Evolutionary conservation across 1,140 invertebrate species (phyloP).

Genomic region (Eulimnadia texana): DNA sequence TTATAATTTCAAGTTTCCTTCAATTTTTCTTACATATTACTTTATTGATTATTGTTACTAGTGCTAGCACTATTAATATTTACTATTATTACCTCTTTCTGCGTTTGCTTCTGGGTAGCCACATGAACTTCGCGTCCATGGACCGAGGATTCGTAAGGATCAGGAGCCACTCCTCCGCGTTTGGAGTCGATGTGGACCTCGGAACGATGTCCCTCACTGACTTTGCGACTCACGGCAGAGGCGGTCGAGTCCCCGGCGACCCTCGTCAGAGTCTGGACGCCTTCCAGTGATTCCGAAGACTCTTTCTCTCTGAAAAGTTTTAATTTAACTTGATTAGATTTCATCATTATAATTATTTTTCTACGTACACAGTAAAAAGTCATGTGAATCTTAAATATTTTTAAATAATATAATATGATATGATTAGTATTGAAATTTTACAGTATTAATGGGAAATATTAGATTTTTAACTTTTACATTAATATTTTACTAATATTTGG

Average conservation of each 20-base stretch:
- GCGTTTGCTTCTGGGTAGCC: conserved; percentile 72
- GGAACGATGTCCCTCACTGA: conserved; percentile 16
- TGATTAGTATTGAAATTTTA: too few relatives aligned
- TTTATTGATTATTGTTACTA: too few relatives aligned
- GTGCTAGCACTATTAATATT: too few relatives aligned
- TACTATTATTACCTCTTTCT: conserved; percentile 58
- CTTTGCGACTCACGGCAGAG: conserved; percentile 15
- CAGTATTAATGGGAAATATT: too few relatives aligned
- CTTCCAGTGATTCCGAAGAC: background rate
- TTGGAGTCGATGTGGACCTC: conserved; percentile 17
- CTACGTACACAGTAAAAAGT: too few relatives aligned
- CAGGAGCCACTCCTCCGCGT: conserved; percentile 14
- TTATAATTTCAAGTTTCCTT: too few relatives aligned
- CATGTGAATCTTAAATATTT: too few relatives aligned
- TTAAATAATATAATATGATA: too few relatives aligned
- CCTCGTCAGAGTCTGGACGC: background rate
- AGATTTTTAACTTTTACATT: too few relatives aligned
- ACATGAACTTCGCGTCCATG: conserved; percentile 77
- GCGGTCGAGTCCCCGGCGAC: background rate
- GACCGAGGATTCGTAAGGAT: conserved; percentile 55
- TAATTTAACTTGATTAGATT: background rate
- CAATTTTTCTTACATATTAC: too few relatives aligned
- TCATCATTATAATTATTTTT: too few relatives aligned
- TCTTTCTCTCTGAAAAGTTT: background rate
- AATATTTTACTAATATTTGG: too few relatives aligned